Evolutionary conservation across 2,888 invertebrate species (phyloP), one percentile per base, ranked within the genome.

Genomic region (Amiota minor): DNA sequence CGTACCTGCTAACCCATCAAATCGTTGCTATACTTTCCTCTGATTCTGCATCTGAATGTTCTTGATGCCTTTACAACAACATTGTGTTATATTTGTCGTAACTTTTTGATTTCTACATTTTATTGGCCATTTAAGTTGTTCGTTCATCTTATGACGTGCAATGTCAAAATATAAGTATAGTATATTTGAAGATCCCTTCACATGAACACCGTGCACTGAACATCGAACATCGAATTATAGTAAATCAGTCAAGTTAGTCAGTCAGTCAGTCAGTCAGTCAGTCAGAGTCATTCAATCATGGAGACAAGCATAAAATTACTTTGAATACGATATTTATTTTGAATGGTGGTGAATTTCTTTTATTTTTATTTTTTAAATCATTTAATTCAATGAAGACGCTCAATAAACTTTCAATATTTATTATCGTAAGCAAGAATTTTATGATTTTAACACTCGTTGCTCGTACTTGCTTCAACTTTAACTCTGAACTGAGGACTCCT

Each of bases 351-450:
- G n/a, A 64, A 62, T 14, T 53, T 53, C 14, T 53, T 53, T 53
- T n/a, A 1, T n/a, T 53, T 53, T 2, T 10, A 23, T 62, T 64
- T 64, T 64, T 11, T 10, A 16, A 45, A 64, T 46, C 46, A 67
- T 67, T 65, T 65, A 65, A 65, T 65, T 67, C 67, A 67, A 67
- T 67, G 67, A 50, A 67, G 46, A 16, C 46, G n/a, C 47, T 64
- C 46, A 67, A 67, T 67, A 67, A 67, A 67, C 20, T 67, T 49
- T 18, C 67, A 50, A 50, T 67, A 67, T 67, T 67, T 67, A 49
- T 67, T 67, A 50, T 59, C 53, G 16, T 16, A n/a, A 53, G 53
- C 46, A 46, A 65, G 23, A 67, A 49, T 67, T 67, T 67, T 67
- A 67, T 23, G 50, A 50, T 20, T 67, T 9, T 20, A 67, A 65